Evolutionary conservation across 1,140 invertebrate genomes (phyloP).

Genomic region (Vanessa atalanta): DNA sequence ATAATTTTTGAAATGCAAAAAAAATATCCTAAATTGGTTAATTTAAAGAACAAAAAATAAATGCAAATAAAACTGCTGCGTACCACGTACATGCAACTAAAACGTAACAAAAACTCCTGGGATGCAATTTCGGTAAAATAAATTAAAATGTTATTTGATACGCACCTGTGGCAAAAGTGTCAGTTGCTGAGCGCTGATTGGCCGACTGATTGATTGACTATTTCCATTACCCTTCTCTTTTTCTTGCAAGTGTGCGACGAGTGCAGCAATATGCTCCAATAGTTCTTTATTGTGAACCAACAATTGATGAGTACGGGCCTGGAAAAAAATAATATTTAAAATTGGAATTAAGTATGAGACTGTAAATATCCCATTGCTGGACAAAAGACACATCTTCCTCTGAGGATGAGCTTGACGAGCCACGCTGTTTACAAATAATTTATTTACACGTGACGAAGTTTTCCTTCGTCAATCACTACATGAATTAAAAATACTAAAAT

Average conservation of each 20-base stretch:
- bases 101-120: background rate
- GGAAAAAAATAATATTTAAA: conserved; percentile 40
- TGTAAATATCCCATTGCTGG: background rate
- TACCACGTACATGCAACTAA: conserved; percentile 8
- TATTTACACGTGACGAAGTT: too few species aligned
- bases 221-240: conserved; percentile 83
- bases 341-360: background rate
- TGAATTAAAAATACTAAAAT: too few species aligned
- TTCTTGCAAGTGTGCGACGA: conserved; percentile 92
- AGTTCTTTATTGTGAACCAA: conserved; percentile 96
- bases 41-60: background rate
- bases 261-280: conserved; percentile 93
- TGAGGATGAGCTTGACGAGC: too few species aligned
- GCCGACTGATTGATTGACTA: conserved; percentile 34
- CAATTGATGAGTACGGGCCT: conserved; percentile 96
- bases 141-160: conserved; percentile 5
- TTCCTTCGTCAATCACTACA: too few species aligned
- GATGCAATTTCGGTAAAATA: conserved; percentile 2
- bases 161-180: conserved; percentile 84
- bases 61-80: conserved; percentile 4
- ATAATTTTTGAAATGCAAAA: too few species aligned
- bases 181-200: conserved; percentile 81
- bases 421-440: too few species aligned
- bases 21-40: too few species aligned
- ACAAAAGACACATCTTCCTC: too few species aligned